Evolutionary conservation across 2,113 vertebrate genomes (phyloP).

Genomic region (Chinchilla lanigera): DNA sequence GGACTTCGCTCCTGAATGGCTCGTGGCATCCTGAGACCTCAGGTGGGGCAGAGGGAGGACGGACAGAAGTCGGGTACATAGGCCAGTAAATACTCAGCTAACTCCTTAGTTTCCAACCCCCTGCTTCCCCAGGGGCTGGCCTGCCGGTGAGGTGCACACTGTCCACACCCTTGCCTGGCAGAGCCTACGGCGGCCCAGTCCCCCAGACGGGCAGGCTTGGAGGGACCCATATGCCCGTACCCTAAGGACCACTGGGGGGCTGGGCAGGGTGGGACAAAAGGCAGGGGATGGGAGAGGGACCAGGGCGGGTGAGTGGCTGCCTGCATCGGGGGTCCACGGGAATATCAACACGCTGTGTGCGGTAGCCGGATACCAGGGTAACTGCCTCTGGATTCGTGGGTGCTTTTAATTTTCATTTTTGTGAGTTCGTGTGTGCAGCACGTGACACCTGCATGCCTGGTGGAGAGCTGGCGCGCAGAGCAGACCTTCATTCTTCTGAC

Average conservation of each 20-base stretch:
- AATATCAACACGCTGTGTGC: background rate
- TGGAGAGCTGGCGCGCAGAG: background rate
- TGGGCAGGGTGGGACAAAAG: background rate
- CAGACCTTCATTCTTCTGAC: accelerated
- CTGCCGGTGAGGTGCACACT: background rate
- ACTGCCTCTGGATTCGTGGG: background rate
- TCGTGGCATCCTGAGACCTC: background rate
- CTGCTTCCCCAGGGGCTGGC: slow-evolving; percentile 68
- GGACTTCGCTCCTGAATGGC: background rate
- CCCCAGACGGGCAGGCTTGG: background rate
- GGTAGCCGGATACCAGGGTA: background rate
- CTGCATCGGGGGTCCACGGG: background rate
- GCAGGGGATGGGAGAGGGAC: background rate
- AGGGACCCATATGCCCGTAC: background rate
- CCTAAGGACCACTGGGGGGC: background rate
- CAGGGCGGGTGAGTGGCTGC: background rate
- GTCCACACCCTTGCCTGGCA: background rate
- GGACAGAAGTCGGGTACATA: background rate
- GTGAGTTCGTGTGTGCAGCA: background rate
- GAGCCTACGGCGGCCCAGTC: background rate
- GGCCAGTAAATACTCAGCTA: slow-evolving; percentile 61
- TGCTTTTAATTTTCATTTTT: background rate
- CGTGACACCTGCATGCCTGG: accelerated
- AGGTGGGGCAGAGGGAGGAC: accelerated
- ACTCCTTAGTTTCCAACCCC: slow-evolving; percentile 77